These are phyloP conservation scores for Psilanteris sp. DNA, from an alignment of 1,140 invertebrate species.

Conservation along the genomic window DNA sequence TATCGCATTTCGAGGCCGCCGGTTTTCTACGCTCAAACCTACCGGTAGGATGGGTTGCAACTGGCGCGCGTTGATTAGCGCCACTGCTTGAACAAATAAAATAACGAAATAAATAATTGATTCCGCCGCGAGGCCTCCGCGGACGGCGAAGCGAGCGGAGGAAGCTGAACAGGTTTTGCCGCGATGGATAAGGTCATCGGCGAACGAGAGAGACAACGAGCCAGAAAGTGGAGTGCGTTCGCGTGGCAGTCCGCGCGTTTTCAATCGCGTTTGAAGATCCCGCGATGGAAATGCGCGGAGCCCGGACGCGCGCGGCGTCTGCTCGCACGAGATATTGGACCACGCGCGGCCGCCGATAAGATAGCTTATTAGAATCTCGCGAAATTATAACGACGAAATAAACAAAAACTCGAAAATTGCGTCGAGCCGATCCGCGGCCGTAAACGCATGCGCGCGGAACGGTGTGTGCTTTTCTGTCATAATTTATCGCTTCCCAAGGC, in stretches of 20 bases:
- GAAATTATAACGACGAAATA: too few relatives aligned
- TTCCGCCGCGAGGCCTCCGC: constrained; percentile 73
- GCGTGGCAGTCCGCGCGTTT: constrained; percentile 32
- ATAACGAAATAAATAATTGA: constrained; percentile 80
- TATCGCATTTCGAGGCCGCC: constrained; percentile 4
- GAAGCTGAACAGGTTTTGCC: constrained; percentile 77
- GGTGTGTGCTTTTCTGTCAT: too few relatives aligned
- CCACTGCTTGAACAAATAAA: constrained; percentile 76
- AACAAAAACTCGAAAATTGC: too few relatives aligned
- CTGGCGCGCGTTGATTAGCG: constrained; percentile 73
- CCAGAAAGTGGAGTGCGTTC: constrained; percentile 17
- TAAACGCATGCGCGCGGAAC: too few relatives aligned
- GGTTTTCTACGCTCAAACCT: not conserved
- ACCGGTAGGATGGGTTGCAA: constrained; percentile 15
- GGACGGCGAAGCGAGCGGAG: constrained; percentile 62
- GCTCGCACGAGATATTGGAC: too few relatives aligned
- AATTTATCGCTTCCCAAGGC: too few relatives aligned
- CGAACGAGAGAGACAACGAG: constrained; percentile 64
- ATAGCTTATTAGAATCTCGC: too few relatives aligned
- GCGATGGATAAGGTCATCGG: constrained; percentile 74
- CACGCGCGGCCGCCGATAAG: too few relatives aligned
- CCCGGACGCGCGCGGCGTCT: not conserved
- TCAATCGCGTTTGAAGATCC: constrained; percentile 27
- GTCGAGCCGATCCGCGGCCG: too few relatives aligned
- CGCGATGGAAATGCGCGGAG: constrained; percentile 2